Conservation (phyloP, 2,113 vertebrate genomes). For the Chionomys nivalis region DNA sequence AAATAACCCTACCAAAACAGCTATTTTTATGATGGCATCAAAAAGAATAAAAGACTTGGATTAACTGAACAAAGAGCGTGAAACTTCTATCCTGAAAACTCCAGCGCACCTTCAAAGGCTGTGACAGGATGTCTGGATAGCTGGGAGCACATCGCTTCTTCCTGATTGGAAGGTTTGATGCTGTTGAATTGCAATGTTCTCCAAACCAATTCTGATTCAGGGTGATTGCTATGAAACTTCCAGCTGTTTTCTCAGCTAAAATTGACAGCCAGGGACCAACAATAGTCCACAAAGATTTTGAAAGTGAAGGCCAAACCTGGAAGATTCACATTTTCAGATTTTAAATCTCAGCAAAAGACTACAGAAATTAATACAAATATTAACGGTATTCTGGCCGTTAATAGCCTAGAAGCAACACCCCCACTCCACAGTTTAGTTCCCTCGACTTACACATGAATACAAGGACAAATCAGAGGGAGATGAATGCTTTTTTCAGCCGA, state of each 20-base stretch:
- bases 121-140: not conserved
- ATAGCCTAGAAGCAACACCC: not conserved
- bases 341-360: not conserved
- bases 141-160: not conserved
- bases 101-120: not conserved
- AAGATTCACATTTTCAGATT: not conserved
- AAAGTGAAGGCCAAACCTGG: not conserved
- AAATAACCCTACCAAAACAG: not conserved
- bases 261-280: not conserved
- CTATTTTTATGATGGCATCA: not conserved
- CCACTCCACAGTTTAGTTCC: not conserved
- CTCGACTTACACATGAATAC: not conserved
- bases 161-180: not conserved
- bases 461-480: not conserved
- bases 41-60: slow-evolving; percentile 14
- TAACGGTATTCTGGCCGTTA: not conserved
- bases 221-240: not conserved
- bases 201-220: not conserved
- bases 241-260: not conserved
- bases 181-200: not conserved
- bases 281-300: not conserved
- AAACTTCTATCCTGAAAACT: not conserved
- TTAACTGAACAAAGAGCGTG: not conserved
- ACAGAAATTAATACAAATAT: not conserved
- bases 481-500: not conserved